Conservation (phyloP, 2,797 vertebrate genomes). For the Enteromius unitaeniatus region DNA sequence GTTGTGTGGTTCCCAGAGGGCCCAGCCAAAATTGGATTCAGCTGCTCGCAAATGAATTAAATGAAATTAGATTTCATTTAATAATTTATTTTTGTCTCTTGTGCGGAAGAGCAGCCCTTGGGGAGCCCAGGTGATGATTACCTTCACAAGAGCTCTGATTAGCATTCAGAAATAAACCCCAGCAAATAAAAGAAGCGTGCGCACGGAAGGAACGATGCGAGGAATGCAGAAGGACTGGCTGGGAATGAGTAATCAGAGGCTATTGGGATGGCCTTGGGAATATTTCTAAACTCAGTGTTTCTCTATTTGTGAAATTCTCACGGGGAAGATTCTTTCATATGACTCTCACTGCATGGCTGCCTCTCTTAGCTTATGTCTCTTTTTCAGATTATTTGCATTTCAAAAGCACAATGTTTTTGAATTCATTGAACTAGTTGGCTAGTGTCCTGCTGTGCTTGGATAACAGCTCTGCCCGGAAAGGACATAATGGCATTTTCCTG, state of each 20-base stretch:
- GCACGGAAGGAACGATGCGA: slow-evolving; percentile 56
- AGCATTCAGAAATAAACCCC: slow-evolving; percentile 74
- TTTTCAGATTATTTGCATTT: slow-evolving; percentile 28
- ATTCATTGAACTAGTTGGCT: not conserved
- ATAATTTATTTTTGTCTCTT: slow-evolving; percentile 78
- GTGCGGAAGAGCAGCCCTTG: slow-evolving; percentile 73
- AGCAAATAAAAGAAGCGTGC: slow-evolving; percentile 71
- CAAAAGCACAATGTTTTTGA: slow-evolving; percentile 1
- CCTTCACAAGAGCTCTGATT: slow-evolving; percentile 72
- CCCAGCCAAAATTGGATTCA: slow-evolving; percentile 73
- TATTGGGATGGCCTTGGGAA: slow-evolving; percentile 38
- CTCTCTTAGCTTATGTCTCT: not conserved
- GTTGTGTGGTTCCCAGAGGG: slow-evolving; percentile 66
- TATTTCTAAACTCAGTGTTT: slow-evolving; percentile 29
- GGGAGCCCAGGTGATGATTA: slow-evolving; percentile 77
- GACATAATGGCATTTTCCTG: not conserved
- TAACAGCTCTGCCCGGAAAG: not conserved
- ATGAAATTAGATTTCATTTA: slow-evolving; percentile 78
- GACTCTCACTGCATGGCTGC: slow-evolving; percentile 47
- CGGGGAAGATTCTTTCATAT: slow-evolving; percentile 27
- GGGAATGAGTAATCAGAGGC: slow-evolving; percentile 53
- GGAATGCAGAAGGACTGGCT: slow-evolving; percentile 24
- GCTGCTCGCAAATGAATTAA: slow-evolving; percentile 74
- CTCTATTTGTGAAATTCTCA: slow-evolving; percentile 28
- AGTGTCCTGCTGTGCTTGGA: not conserved